A percentile compares a stretch with the other conserved stretches of the same genome.
Conservation (phyloP, 2,113 vertebrate genomes). For the Eclectus roratus region DNA sequence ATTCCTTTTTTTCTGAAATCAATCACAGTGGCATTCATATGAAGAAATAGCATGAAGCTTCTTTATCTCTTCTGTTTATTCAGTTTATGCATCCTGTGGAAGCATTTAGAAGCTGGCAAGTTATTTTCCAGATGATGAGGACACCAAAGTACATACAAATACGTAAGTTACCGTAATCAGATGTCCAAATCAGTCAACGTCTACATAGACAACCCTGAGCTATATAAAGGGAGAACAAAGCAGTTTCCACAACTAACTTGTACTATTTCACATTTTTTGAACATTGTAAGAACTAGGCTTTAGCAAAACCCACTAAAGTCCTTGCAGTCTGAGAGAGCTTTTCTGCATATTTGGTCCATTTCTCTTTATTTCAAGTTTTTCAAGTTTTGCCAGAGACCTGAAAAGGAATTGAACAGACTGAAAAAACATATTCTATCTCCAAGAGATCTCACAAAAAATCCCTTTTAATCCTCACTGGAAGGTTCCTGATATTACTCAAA, state of each 20-base stretch:
- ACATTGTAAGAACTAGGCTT: neutral
- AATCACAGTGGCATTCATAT: conserved; percentile 59
- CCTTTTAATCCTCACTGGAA: neutral
- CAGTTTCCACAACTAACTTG: neutral
- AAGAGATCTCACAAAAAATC: neutral
- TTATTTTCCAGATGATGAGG: neutral
- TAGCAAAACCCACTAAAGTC: neutral
- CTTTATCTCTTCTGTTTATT: conserved; percentile 40
- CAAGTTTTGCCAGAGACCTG: neutral
- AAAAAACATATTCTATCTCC: neutral
- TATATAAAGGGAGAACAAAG: neutral
- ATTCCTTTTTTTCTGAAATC: conserved; percentile 58
- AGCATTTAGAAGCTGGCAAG: conserved; percentile 33
- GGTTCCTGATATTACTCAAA: neutral
- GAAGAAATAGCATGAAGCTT: conserved; percentile 31
- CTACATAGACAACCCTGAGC: neutral
- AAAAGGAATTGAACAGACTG: neutral
- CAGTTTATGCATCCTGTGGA: conserved; percentile 2
- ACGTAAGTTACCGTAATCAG: neutral
- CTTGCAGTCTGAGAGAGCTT: neutral
- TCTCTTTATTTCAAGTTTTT: neutral
- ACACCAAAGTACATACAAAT: neutral
- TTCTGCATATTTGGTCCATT: neutral
- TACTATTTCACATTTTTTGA: neutral
- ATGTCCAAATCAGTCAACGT: neutral